Conservation (phyloP, 2,888 invertebrate species). For the Cephus rjabovi region DNA sequence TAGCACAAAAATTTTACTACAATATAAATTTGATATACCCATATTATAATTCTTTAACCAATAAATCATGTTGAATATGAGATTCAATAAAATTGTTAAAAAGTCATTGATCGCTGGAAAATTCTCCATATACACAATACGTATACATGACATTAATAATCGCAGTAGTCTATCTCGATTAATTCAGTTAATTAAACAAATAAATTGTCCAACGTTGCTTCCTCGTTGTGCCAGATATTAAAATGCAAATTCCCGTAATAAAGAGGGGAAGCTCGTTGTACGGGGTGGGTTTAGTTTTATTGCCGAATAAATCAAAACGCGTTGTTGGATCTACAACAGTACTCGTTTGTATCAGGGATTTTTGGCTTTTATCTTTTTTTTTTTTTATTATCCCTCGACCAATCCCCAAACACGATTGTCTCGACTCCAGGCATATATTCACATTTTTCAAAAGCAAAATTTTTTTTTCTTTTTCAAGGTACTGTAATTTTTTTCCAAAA, state of each 20-base stretch:
- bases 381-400: background rate
- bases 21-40: background rate
- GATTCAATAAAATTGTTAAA: background rate
- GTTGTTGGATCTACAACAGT: constrained; percentile 31
- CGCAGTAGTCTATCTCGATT: constrained; percentile 20
- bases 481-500: too few species aligned
- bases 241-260: constrained; percentile 32
- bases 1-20: background rate
- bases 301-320: constrained; percentile 34
- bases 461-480: too few species aligned
- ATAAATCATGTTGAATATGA: background rate
- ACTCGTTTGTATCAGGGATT: constrained; percentile 11
- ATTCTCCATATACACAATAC: background rate
- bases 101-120: background rate
- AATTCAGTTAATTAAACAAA: constrained; percentile 40
- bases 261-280: constrained; percentile 1
- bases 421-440: too few species aligned
- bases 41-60: background rate
- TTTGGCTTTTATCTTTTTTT: background rate
- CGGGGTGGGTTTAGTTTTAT: constrained; percentile 27
- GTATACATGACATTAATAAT: background rate
- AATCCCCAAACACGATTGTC: too few species aligned
- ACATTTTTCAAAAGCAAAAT: background rate
- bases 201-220: constrained; percentile 38
- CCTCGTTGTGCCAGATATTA: constrained; percentile 31